Conservation (phyloP, 2,888 invertebrate genomes). For the Gryllus longicercus region DNA sequence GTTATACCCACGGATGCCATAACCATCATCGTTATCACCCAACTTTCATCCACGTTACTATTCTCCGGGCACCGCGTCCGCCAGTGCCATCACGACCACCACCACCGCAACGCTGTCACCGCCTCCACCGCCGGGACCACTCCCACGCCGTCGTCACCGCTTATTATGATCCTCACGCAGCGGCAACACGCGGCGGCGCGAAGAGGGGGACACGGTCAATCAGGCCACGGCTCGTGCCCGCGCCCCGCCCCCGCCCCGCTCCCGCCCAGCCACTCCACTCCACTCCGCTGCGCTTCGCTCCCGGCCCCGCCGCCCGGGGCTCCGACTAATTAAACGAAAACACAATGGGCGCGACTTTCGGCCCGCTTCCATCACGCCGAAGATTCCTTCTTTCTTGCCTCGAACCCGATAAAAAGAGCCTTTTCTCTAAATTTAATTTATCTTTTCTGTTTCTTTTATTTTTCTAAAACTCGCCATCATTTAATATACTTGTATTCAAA, state of each 20-base stretch:
- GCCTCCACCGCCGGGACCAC: background rate
- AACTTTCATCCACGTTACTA: too few relatives aligned
- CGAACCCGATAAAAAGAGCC: background rate
- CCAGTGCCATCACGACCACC: too few relatives aligned
- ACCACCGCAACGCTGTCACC: too few relatives aligned
- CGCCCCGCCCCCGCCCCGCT: background rate
- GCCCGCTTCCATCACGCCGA: background rate
- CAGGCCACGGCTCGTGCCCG: background rate
- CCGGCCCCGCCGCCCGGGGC: background rate
- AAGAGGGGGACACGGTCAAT: background rate
- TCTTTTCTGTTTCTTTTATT: background rate
- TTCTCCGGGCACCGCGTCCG: too few relatives aligned
- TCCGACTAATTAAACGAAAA: slow-evolving; percentile 19
- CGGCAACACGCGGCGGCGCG: background rate
- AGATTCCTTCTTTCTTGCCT: background rate
- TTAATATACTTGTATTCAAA: background rate
- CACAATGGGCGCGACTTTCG: background rate
- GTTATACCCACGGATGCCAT: too few relatives aligned
- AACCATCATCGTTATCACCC: too few relatives aligned
- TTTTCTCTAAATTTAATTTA: slow-evolving; percentile 10
- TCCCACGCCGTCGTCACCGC: background rate
- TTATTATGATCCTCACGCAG: slow-evolving; percentile 17
- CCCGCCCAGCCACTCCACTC: background rate
- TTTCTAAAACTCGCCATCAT: background rate
- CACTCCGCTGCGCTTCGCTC: background rate